phyloP scores from a whole-genome alignment of 1,140 invertebrate genomes.

The Drosophila neocordata region DNA sequence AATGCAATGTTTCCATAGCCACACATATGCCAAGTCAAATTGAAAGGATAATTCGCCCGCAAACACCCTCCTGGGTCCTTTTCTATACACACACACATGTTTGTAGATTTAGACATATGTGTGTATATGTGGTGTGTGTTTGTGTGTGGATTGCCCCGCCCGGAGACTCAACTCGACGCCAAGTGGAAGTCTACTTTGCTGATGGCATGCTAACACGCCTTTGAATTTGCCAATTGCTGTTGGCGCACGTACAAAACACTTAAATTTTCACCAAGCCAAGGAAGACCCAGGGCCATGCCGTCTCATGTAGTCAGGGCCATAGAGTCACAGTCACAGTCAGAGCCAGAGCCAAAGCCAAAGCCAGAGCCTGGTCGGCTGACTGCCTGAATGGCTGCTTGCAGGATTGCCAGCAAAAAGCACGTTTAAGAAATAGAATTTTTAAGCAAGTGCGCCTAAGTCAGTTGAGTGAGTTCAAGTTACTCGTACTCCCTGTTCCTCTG shows the following conservation, averaged over 20 bases:
- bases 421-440: constrained; percentile 80
- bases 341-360: constrained; percentile 33
- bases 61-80: constrained; percentile 77
- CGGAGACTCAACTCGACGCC: constrained; percentile 34
- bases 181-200: constrained; percentile 55
- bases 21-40: constrained; percentile 83
- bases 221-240: constrained; percentile 82
- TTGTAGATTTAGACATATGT: constrained; percentile 8
- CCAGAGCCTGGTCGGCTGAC: constrained; percentile 52
- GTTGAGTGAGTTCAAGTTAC: constrained; percentile 32
- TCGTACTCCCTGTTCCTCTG: background rate
- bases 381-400: constrained; percentile 33
- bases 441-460: constrained; percentile 65
- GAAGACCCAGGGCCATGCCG: constrained; percentile 27
- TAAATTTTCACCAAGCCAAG: constrained; percentile 79
- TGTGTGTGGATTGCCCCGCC: constrained; percentile 21
- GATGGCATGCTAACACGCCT: constrained; percentile 82
- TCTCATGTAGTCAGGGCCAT: constrained; percentile 7
- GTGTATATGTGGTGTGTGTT: constrained; percentile 18
- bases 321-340: constrained; percentile 21
- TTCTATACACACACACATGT: constrained; percentile 8
- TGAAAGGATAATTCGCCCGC: constrained; percentile 83
- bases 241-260: constrained; percentile 82
- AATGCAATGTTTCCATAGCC: constrained; percentile 68
- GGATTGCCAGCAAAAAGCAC: constrained; percentile 45